Conservation (phyloP, 1,140 invertebrate genomes). For the Ectropis grisescens region DNA sequence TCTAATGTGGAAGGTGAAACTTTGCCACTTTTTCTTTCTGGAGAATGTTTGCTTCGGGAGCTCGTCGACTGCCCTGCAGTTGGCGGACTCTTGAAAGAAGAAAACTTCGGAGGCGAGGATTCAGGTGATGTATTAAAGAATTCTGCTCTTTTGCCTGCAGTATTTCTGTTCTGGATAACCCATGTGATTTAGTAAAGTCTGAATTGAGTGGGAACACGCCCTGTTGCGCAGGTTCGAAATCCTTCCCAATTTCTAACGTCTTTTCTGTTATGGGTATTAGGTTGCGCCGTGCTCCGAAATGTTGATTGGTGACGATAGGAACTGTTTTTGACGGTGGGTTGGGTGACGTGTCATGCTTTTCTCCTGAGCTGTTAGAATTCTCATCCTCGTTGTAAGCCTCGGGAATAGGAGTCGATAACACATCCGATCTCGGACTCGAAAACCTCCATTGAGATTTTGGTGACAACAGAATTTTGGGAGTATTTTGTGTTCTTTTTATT, state of each 20-base stretch:
- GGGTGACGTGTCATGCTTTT: conserved; percentile 51
- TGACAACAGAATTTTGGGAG: conserved; percentile 76
- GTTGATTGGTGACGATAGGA: conserved; percentile 59
- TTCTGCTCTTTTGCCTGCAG: conserved; percentile 70
- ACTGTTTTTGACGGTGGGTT: conserved; percentile 48
- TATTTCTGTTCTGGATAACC: conserved; percentile 59
- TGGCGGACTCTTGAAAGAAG: conserved; percentile 43
- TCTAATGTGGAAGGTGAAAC: conserved; percentile 68
- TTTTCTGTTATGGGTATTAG: conserved; percentile 51
- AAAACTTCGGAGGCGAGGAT: conserved; percentile 34
- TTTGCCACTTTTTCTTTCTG: conserved; percentile 32
- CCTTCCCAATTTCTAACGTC: conserved; percentile 27
- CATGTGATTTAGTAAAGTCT: conserved; percentile 32
- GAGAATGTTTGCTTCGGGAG: conserved; percentile 34
- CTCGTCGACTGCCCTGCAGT: conserved; percentile 15
- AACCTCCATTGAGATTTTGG: conserved; percentile 80
- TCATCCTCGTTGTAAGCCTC: conserved; percentile 85
- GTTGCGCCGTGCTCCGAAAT: conserved; percentile 55
- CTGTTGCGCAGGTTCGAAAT: conserved; percentile 29
- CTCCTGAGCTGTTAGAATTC: conserved; percentile 65
- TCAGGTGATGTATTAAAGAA: conserved; percentile 64
- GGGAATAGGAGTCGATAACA: conserved; percentile 87
- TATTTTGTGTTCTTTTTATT: conserved; percentile 69
- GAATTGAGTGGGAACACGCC: conserved; percentile 44
- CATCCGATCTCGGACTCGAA: conserved; percentile 81